Percentiles rank a stretch among this genome's conserved stretches.
Conservation (phyloP, 2,888 invertebrate genomes). For the Asteroscopus sphinx region DNA sequence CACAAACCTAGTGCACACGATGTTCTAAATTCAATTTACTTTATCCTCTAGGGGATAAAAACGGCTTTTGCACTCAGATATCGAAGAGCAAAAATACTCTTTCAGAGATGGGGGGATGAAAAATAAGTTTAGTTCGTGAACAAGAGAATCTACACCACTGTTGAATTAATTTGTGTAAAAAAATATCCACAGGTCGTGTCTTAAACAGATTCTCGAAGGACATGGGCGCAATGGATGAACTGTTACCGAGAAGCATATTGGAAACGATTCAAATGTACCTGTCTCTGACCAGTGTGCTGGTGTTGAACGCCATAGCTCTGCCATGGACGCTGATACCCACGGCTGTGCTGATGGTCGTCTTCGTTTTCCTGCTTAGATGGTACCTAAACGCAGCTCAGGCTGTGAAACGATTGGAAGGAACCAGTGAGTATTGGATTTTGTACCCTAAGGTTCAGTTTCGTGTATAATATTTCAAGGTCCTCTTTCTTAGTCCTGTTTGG, state of each 20-base stretch:
- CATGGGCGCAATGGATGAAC: slow-evolving; percentile 94
- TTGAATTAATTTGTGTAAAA: no score
- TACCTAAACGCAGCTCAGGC: slow-evolving; percentile 94
- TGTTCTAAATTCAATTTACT: no score
- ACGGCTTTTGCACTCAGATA: no score
- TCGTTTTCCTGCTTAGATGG: slow-evolving; percentile 91
- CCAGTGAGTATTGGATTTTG: slow-evolving; percentile 83
- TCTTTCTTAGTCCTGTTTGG: no score
- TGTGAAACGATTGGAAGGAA: slow-evolving; percentile 93
- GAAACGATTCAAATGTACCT: slow-evolving; percentile 90
- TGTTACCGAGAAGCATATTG: slow-evolving; percentile 91
- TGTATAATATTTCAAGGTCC: no score
- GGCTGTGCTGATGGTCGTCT: slow-evolving; percentile 83
- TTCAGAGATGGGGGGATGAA: no score
- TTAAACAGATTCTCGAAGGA: slow-evolving; percentile 96
- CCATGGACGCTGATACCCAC: slow-evolving; percentile 84
- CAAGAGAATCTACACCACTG: no score
- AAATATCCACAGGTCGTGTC: slow-evolving; percentile 86
- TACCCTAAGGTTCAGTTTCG: neutral
- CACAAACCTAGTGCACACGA: no score
- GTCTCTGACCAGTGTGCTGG: slow-evolving; percentile 74
- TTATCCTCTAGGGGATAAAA: no score
- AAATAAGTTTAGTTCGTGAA: no score
- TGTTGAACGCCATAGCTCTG: slow-evolving; percentile 80
- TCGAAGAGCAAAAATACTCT: no score